Conservation (phyloP, 1,140 invertebrate species). For the Stegodyphus dumicola region DNA sequence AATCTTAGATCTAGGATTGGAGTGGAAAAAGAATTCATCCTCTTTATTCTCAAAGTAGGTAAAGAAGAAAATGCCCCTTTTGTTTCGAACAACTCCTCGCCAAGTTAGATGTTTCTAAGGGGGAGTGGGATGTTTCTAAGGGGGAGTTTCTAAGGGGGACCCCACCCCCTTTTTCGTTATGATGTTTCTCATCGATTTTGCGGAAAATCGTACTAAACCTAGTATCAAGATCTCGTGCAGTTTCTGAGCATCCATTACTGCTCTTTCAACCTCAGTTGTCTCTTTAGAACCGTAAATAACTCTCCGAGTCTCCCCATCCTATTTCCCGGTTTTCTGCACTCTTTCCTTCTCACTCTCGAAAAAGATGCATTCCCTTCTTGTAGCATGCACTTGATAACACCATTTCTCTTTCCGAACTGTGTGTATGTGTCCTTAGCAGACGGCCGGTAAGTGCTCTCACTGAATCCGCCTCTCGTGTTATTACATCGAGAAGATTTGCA, state of each 20-base stretch:
- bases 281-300: neutral
- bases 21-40: too few relatives aligned
- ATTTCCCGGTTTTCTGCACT: neutral
- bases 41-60: too few relatives aligned
- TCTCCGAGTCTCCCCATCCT: neutral
- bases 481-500: neutral
- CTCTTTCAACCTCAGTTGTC: neutral
- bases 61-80: too few relatives aligned
- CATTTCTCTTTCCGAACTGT: neutral
- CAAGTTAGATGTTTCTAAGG: too few relatives aligned
- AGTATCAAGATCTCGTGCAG: too few relatives aligned
- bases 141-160: too few relatives aligned
- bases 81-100: too few relatives aligned
- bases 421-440: neutral
- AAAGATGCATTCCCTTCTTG: neutral
- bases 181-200: too few relatives aligned
- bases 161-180: too few relatives aligned
- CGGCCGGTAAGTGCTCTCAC: neutral
- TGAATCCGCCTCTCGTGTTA: neutral
- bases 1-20: too few relatives aligned
- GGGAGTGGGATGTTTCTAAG: too few relatives aligned
- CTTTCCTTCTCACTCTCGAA: neutral
- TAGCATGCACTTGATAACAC: neutral
- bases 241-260: neutral
- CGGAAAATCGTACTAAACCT: too few relatives aligned